phyloP scores from a whole-genome alignment of 2,797 vertebrate species.

The Sphenopsis melanotis region DNA sequence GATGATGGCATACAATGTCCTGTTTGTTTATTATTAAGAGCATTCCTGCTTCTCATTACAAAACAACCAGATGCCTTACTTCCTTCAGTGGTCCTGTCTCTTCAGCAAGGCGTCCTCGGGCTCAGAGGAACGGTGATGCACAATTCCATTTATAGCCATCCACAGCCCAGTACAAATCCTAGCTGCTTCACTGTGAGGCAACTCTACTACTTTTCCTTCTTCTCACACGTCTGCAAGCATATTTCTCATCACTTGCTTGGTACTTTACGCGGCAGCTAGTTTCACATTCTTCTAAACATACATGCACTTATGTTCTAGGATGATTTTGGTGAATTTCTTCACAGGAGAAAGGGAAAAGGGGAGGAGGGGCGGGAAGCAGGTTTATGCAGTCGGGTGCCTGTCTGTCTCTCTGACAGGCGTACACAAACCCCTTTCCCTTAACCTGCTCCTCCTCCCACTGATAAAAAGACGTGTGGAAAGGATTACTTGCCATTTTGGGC shows the following conservation, averaged over 20 bases:
- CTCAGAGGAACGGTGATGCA: constrained; percentile 66
- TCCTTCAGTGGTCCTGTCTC: constrained; percentile 76
- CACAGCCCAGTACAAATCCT: background rate
- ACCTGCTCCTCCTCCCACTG: constrained; percentile 4
- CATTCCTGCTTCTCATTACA: constrained; percentile 85
- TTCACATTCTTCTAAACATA: constrained; percentile 30
- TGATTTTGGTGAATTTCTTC: constrained; percentile 46
- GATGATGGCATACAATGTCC: constrained; percentile 87
- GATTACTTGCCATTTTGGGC: constrained; percentile 58
- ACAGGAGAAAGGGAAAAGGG: background rate
- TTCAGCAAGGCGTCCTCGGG: constrained; percentile 63
- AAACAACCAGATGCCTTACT: constrained; percentile 81
- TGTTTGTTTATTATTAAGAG: constrained; percentile 84
- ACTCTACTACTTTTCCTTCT: constrained; percentile 56
- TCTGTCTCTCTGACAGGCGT: background rate
- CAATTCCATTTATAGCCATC: constrained; percentile 70
- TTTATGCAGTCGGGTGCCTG: background rate
- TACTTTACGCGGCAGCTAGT: background rate
- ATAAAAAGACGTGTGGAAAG: constrained; percentile 30
- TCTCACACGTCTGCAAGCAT: background rate
- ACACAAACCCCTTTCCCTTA: constrained; percentile 14
- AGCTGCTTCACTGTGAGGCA: constrained; percentile 2
- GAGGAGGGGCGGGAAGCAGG: background rate
- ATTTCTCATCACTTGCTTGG: constrained; percentile 26
- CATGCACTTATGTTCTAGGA: background rate